Percentiles rank a stretch among this genome's conserved stretches.
phyloP scores from a whole-genome alignment of 2,113 vertebrate species.

The Meles meles region DNA sequence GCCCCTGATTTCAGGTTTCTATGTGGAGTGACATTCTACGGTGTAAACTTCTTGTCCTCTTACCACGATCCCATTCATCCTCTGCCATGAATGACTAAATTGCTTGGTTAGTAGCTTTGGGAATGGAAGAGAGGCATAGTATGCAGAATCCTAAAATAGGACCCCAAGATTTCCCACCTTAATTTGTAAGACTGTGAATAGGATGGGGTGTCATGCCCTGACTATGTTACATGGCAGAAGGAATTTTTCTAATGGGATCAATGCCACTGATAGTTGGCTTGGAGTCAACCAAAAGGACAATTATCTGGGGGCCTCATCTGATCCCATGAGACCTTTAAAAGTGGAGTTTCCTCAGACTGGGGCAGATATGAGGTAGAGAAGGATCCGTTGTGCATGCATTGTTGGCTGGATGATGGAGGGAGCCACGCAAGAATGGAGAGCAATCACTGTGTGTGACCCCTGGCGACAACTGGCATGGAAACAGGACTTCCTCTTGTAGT shows the following conservation, averaged over 20 bases:
- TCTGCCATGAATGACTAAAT: background rate
- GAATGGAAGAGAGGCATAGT: background rate
- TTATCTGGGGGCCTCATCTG: background rate
- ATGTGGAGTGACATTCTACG: background rate
- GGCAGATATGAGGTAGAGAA: background rate
- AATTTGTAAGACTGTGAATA: background rate
- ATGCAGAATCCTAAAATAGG: background rate
- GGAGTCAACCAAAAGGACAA: background rate
- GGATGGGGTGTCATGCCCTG: background rate
- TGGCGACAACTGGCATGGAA: background rate
- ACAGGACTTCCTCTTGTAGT: fast-evolving
- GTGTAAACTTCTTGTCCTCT: background rate
- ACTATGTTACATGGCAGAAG: background rate
- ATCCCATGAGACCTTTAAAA: background rate
- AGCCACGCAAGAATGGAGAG: fast-evolving
- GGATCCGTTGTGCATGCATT: background rate
- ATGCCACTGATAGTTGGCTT: background rate
- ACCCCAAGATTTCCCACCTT: background rate
- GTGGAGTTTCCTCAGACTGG: background rate
- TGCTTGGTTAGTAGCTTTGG: background rate
- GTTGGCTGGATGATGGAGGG: background rate
- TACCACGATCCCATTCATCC: background rate
- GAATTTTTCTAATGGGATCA: background rate
- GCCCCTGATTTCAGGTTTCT: no score
- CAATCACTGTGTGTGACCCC: background rate